Percentiles rank a stretch among this genome's conserved stretches.
Conservation (phyloP, 2,113 vertebrate species). For the Macquaria australasica region DNA sequence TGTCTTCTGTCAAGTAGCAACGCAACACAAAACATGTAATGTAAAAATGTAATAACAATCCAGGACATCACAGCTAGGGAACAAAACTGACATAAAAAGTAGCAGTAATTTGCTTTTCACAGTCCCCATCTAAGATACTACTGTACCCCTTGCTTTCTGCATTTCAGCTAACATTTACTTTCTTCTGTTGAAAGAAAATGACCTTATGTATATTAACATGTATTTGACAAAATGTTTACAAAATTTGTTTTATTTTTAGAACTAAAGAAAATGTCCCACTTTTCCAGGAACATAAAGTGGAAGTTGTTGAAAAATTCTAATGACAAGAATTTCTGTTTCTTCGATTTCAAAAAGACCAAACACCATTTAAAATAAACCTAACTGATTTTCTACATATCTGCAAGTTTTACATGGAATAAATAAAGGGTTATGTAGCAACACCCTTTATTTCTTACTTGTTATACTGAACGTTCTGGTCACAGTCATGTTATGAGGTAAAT, state of each 20-base stretch:
- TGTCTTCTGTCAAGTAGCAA: background rate
- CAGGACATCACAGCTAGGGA: background rate
- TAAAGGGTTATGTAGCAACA: background rate
- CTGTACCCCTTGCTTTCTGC: conserved; percentile 1
- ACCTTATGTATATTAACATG: background rate
- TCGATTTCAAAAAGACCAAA: background rate
- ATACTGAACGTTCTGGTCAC: background rate
- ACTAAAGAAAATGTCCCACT: conserved; percentile 38
- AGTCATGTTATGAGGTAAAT: background rate
- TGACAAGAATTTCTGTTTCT: background rate
- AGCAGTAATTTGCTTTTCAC: conserved; percentile 6
- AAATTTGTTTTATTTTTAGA: conserved; percentile 44
- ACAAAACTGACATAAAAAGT: background rate
- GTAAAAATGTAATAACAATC: background rate
- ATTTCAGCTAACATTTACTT: conserved; percentile 25
- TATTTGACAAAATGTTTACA: conserved; percentile 20
- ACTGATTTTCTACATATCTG: background rate
- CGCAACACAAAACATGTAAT: background rate
- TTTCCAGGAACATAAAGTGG: conserved; percentile 36
- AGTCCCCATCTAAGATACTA: background rate
- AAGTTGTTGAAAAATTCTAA: background rate
- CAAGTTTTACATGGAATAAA: background rate
- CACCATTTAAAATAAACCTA: background rate
- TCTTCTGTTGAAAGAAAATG: conserved; percentile 14
- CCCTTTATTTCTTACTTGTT: conserved; percentile 2